Evolutionary conservation across 2,113 vertebrate species (phyloP).

Genomic region (Sterna hirundo): DNA sequence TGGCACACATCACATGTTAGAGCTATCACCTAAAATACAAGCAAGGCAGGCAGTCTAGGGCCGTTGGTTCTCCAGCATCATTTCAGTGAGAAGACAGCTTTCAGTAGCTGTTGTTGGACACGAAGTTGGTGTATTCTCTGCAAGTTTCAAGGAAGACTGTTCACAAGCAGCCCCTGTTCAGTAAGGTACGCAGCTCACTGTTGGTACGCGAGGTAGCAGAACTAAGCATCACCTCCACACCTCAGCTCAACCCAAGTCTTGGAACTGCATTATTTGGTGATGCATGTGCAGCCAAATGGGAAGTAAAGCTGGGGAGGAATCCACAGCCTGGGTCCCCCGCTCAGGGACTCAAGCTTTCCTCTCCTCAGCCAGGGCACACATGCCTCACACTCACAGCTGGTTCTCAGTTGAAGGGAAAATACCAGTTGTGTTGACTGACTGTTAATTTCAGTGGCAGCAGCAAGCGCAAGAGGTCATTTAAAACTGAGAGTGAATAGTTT

Average conservation of each 20-base stretch:
- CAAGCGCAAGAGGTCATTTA: slow-evolving; percentile 6
- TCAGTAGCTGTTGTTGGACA: neutral
- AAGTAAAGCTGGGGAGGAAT: neutral
- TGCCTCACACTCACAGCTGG: neutral
- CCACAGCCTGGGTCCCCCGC: neutral
- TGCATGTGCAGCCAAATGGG: neutral
- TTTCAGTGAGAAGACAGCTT: neutral
- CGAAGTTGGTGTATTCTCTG: neutral
- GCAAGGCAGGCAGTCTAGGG: neutral
- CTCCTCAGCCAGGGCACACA: neutral
- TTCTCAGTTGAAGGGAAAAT: slow-evolving; percentile 27
- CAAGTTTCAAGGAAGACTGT: neutral
- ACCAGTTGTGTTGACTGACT: neutral
- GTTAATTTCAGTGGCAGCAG: slow-evolving; percentile 1
- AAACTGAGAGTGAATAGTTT: slow-evolving; percentile 36
- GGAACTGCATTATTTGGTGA: neutral
- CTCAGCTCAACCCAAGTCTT: neutral
- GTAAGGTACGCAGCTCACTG: neutral
- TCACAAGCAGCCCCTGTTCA: neutral
- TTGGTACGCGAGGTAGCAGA: neutral
- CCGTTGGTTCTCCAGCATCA: fast-evolving
- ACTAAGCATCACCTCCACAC: neutral
- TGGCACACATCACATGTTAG: neutral
- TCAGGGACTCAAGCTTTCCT: neutral
- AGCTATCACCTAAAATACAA: neutral